Conservation (phyloP, 2,797 vertebrate species). For the Cetoscarus ocellatus region DNA sequence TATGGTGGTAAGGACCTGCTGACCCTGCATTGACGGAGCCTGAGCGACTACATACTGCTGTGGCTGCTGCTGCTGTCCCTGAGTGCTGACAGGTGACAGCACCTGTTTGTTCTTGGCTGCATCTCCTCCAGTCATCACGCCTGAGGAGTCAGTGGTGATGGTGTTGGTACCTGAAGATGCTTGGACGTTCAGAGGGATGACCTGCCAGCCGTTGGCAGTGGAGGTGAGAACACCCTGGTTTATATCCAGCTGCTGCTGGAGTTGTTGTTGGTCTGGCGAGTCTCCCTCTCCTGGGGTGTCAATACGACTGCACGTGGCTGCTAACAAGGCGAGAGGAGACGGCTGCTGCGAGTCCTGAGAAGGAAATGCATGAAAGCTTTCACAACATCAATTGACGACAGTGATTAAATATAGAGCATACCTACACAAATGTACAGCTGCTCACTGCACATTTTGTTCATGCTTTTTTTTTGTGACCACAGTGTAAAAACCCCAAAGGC, state of each 20-base stretch:
- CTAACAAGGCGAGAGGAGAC: conserved; percentile 94
- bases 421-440: too few relatives aligned
- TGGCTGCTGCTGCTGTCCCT: conserved; percentile 87
- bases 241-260: conserved; percentile 87
- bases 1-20: conserved; percentile 92
- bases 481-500: too few relatives aligned
- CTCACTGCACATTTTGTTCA: too few relatives aligned
- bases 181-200: conserved; percentile 86
- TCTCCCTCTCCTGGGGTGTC: conserved; percentile 93
- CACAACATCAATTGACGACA: too few relatives aligned
- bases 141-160: conserved; percentile 79
- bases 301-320: conserved; percentile 97
- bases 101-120: conserved; percentile 63
- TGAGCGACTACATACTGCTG: conserved; percentile 90
- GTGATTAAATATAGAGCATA: too few relatives aligned
- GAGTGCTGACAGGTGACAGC: conserved; percentile 71
- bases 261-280: conserved; percentile 81
- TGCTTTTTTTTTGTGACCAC: too few relatives aligned
- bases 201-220: conserved; percentile 94
- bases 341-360: conserved; percentile 94
- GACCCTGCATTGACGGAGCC: conserved; percentile 89
- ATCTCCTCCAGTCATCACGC: conserved; percentile 74
- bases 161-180: conserved; percentile 80
- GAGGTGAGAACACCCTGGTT: conserved; percentile 89
- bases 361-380: neutral